Percentiles rank a stretch among this genome's conserved stretches.
phyloP scores from a whole-genome alignment of 92 coral and sea anemone species.

The Siderastrea siderea region DNA sequence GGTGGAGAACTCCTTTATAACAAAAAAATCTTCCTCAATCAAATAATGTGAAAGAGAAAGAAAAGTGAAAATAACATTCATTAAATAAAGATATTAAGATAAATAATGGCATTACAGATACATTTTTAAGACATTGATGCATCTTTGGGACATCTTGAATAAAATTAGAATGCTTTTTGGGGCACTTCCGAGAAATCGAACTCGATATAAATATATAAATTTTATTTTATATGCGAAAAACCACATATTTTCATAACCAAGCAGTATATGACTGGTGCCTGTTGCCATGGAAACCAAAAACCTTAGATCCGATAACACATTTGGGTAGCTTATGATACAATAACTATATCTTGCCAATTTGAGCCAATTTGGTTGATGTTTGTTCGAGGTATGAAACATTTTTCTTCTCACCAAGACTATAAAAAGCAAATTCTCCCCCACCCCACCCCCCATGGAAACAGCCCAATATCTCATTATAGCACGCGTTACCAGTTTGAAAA shows the following conservation, averaged over 20 bases:
- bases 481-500: too few species aligned
- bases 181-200: not conserved
- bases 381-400: too few species aligned
- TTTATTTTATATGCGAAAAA: conserved; percentile 23
- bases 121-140: not conserved
- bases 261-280: not conserved
- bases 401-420: too few species aligned
- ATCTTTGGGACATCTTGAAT: not conserved
- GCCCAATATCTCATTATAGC: too few species aligned
- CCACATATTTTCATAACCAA: not conserved
- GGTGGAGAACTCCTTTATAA: conserved; percentile 23
- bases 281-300: conserved; percentile 39
- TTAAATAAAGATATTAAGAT: too few species aligned
- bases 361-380: too few species aligned
- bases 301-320: not conserved
- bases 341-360: not conserved
- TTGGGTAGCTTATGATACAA: conserved; percentile 11
- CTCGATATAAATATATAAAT: conserved; percentile 1
- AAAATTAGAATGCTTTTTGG: too few species aligned
- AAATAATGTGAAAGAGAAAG: conserved; percentile 19
- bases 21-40: not conserved
- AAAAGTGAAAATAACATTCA: conserved; percentile 20
- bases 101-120: too few species aligned
- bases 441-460: too few species aligned
- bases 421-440: too few species aligned